Base-by-base conservation (phyloP, 2,888 invertebrate genomes). In the Cheilosia pagana region DNA sequence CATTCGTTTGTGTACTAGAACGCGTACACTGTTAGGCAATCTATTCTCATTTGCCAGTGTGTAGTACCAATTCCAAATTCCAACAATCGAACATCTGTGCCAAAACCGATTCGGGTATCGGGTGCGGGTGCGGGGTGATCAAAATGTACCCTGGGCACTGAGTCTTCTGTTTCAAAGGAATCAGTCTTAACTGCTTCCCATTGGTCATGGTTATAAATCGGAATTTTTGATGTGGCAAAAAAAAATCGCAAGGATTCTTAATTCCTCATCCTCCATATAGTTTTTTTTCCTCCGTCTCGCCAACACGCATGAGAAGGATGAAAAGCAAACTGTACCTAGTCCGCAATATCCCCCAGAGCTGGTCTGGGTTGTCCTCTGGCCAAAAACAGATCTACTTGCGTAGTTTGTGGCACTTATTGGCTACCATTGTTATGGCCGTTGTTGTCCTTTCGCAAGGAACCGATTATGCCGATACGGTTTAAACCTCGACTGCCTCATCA, bases 401-500 rank as follows among this genome's bases (percentile, higher is more conserved):
- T 68, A 74, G 52, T 78, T 78, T 83, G 78, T 57, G 68, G 45
- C 78, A 78, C 82, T 83, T 83, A 83, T 79, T 70, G 83, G 74
- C 79, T 68, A 59, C 74, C 79, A 75, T 79, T 78, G 78, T 55
- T 65, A 59, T 65, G 53, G 28, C 31, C 50, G 59, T 53, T 62
- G 60, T 59, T 39, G 55, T 83, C 43, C 72, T 50, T 68, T 35
- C 70, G 16, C 63, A 68, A 68, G 59, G 53, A 59, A 70, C 79
- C 79, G 74, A 83, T 79, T 79, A 79, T 70, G 59, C 70, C 63
- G 57, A 74, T 83, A 74, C 63, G 83, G 45, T 83, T 83, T 83
- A 75, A 83, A 74, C 59, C 74, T 75, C 74, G 39, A 50, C 68
- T 78, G 83, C 83, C 63, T 79, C 83, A 83, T 79, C 83, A 83